These are phyloP conservation scores for Scomber japonicus DNA, from an alignment of 2,113 vertebrate genomes.

Conservation along the genomic window DNA sequence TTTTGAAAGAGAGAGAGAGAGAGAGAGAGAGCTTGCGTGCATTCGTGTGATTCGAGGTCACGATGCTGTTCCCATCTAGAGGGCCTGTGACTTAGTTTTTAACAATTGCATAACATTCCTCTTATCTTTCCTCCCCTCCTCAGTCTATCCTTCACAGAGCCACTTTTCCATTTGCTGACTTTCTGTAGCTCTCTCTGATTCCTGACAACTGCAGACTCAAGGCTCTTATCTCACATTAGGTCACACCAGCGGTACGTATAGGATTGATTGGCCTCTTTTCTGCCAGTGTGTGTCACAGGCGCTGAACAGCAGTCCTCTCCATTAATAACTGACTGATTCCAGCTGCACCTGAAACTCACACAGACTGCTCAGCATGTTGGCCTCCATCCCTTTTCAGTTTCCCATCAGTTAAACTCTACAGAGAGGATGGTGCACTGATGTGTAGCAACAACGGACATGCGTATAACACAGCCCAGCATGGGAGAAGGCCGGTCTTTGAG, in stretches of 20 bases:
- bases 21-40: neutral
- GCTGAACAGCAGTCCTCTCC: conserved; percentile 19
- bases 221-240: conserved; percentile 33
- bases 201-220: neutral
- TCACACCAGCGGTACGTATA: conserved; percentile 1
- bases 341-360: conserved; percentile 39
- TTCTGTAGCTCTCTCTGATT: neutral
- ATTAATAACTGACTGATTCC: conserved; percentile 49
- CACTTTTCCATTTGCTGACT: conserved; percentile 20
- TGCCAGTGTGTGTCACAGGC: conserved; percentile 16
- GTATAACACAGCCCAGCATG: conserved; percentile 7
- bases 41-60: neutral
- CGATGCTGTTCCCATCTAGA: neutral
- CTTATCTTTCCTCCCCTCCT: conserved; percentile 17
- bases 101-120: conserved; percentile 41
- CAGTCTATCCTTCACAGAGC: conserved; percentile 18
- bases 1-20: neutral
- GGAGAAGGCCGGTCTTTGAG: conserved; percentile 6
- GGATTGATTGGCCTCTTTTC: conserved; percentile 34
- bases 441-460: conserved; percentile 9
- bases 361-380: conserved; percentile 24
- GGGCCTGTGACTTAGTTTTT: conserved; percentile 19
- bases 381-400: conserved; percentile 20
- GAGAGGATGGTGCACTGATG: conserved; percentile 11
- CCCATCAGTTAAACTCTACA: conserved; percentile 27